Conservation (phyloP, 2,888 invertebrate genomes). For the Cephus pygmeus region DNA sequence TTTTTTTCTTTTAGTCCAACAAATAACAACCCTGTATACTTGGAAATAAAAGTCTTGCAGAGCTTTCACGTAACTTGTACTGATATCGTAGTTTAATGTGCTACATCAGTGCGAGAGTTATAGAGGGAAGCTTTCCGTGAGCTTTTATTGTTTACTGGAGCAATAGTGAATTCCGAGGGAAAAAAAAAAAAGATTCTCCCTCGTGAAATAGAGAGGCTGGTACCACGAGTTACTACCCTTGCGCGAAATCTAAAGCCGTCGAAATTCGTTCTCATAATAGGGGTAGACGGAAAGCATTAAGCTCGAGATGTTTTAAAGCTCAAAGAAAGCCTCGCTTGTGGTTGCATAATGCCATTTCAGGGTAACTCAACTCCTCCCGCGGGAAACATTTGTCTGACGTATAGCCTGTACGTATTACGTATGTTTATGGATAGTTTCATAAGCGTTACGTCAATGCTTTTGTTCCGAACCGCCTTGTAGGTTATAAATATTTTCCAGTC, state of each 20-base stretch:
- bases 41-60: background rate
- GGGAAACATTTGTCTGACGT: slow-evolving; percentile 37
- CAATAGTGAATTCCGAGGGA: background rate
- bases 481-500: background rate
- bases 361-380: slow-evolving; percentile 17
- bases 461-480: slow-evolving; percentile 13
- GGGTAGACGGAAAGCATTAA: background rate
- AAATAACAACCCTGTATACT: background rate
- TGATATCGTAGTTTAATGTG: background rate
- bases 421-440: slow-evolving; percentile 38
- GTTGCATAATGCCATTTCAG: slow-evolving; percentile 3
- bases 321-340: slow-evolving; percentile 27
- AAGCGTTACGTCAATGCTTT: slow-evolving; percentile 25
- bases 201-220: background rate
- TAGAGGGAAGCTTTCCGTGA: background rate
- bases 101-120: background rate
- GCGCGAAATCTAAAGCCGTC: background rate
- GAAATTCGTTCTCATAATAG: background rate
- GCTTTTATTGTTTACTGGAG: background rate
- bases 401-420: slow-evolving; percentile 26
- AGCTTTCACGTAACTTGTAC: background rate
- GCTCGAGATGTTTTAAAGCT: slow-evolving; percentile 16
- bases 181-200: background rate
- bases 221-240: background rate
- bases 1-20: background rate